Evolutionary conservation across 2,888 invertebrate genomes (phyloP), one percentile per base, ranked within the genome.

Genomic region (Andrena flavipes): DNA sequence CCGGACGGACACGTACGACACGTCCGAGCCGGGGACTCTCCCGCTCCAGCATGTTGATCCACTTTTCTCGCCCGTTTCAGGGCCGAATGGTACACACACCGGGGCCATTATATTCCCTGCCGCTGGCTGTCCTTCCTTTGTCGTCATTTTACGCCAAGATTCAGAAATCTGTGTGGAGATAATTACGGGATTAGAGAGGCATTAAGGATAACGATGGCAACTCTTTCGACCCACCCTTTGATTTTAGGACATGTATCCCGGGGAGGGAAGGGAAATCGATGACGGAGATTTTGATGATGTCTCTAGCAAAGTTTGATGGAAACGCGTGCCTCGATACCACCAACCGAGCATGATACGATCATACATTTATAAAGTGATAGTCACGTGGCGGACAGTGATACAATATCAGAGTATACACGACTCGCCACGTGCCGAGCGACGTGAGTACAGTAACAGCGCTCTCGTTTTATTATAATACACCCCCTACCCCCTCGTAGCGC

Each of bases 381-480:
- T 91, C 92, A 92, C 92, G 92, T 92, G 92, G 84, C 91, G 67
- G 81, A 82, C 82, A 89, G 84, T 90, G 91, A 91, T 92, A 91
- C 83, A 90, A 91, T 92, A 92, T 92, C 92, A 91, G 88, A 80
- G 56, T 42, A 42, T 56, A 80, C 88, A 80, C 87, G 87, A 89
- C 86, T 84, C 79, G 92, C 84, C 93, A 92, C 93, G 93, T 93
- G 92, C 81, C 92, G 62, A 73, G 70, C 91, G 77, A 92, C 91
- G 88, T 90, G 90, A 91, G 83, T 80, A 76, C 83, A 73, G 54
- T 60, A 82, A 77, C 82, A 72, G 76, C 85, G 79, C 86, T 85
- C 90, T 71, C 80, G 88, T 87, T 91, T 91, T 90, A 92, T 91
- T 91, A 90, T 88, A 84, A 84, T 84, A 87, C 84, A 86, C 86